Evolutionary conservation across 2,797 vertebrate genomes (phyloP).

Genomic region (Pipistrellus nathusii): DNA sequence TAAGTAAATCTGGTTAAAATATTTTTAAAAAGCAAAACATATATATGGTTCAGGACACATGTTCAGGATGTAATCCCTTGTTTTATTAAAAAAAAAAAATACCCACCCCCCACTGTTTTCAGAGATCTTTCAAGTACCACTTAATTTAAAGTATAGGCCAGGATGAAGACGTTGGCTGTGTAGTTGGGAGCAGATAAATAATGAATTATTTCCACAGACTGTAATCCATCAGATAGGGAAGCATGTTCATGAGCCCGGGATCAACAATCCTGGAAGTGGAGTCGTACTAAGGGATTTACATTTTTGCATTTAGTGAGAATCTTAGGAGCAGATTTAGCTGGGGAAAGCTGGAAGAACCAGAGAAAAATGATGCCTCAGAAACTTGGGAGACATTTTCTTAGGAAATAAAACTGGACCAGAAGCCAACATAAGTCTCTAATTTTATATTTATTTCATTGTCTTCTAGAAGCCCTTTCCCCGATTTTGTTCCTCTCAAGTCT

Average conservation of each 20-base stretch:
- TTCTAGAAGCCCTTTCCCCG: neutral
- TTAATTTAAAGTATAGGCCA: conserved; percentile 12
- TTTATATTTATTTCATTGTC: neutral
- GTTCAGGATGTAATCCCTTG: neutral
- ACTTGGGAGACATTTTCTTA: neutral
- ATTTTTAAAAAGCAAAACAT: no score
- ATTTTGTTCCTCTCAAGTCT: neutral
- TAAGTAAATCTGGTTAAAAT: conserved; percentile 48
- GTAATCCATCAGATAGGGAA: neutral
- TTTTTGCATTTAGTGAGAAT: conserved; percentile 48
- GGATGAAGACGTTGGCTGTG: neutral
- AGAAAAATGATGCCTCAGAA: neutral
- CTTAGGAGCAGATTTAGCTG: conserved; percentile 12
- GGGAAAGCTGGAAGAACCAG: neutral
- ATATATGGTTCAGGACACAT: neutral
- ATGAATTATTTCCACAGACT: neutral
- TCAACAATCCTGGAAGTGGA: neutral
- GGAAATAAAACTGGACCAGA: neutral
- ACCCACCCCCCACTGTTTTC: neutral
- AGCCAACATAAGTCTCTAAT: neutral
- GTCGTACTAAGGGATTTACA: neutral
- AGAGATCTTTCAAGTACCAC: neutral
- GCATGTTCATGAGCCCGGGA: neutral
- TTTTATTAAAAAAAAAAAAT: neutral
- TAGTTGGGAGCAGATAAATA: neutral